Conservation (phyloP, 2,113 vertebrate genomes). For the Cnemophilus loriae region DNA sequence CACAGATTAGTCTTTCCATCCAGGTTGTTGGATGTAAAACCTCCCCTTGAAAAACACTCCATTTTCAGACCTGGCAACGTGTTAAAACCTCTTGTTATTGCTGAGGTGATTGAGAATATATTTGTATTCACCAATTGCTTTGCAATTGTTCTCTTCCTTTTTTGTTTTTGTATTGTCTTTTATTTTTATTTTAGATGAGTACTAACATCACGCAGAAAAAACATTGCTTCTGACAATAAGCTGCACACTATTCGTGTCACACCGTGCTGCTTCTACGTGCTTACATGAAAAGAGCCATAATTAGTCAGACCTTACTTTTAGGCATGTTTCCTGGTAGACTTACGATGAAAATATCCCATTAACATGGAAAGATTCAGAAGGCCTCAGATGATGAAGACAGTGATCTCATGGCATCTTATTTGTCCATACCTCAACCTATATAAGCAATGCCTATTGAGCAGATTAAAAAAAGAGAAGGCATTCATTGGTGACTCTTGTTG, state of each 20-base stretch:
- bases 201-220: not conserved
- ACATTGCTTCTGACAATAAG: not conserved
- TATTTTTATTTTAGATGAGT: not conserved
- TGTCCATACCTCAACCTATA: not conserved
- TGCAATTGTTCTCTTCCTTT: not conserved
- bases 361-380: not conserved
- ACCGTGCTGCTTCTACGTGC: constrained; percentile 27
- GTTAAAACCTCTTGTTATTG: not conserved
- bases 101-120: not conserved
- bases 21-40: not conserved
- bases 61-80: not conserved
- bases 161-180: not conserved
- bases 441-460: not conserved
- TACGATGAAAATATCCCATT: constrained; percentile 30
- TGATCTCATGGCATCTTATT: not conserved
- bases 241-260: not conserved
- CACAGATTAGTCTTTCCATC: not conserved
- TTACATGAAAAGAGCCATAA: constrained; percentile 35
- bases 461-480: constrained; percentile 19
- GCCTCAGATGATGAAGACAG: not conserved
- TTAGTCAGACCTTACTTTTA: constrained; percentile 44
- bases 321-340: constrained; percentile 4
- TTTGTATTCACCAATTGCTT: not conserved
- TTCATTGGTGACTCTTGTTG: constrained; percentile 7
- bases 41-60: not conserved